Conservation (phyloP, 2,113 vertebrate genomes). For the Anas platyrhynchos region DNA sequence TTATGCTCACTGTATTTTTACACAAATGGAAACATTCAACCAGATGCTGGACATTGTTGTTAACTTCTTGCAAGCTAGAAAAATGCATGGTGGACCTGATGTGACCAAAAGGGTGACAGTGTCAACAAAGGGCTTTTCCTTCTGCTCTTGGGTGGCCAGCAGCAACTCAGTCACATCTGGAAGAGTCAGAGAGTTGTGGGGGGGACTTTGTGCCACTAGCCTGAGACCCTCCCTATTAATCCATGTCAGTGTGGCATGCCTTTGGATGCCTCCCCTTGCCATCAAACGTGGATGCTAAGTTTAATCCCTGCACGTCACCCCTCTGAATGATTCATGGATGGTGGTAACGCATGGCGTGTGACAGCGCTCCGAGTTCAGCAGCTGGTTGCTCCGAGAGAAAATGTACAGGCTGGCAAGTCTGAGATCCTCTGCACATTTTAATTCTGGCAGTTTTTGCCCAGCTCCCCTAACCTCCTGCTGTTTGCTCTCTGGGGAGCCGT, state of each 20-base stretch:
- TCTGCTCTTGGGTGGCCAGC: background rate
- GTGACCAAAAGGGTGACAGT: background rate
- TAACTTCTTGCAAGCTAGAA: no score
- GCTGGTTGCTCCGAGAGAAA: background rate
- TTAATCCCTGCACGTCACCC: background rate
- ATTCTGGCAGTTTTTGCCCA: background rate
- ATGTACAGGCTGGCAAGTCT: background rate
- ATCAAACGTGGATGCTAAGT: background rate
- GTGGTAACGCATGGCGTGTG: background rate
- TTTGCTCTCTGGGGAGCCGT: background rate
- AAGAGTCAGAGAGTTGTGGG: fast-evolving
- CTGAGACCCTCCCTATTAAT: background rate
- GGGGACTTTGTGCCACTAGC: background rate
- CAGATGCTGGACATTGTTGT: no score
- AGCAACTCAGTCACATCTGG: background rate
- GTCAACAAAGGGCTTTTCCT: background rate
- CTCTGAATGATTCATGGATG: background rate
- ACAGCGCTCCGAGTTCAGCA: background rate
- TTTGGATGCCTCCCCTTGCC: background rate
- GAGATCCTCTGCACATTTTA: background rate
- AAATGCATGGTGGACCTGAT: no score
- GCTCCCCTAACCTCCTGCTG: background rate
- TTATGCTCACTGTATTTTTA: no score
- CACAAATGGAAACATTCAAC: no score
- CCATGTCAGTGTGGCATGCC: background rate